Evolutionary conservation across 1,140 invertebrate genomes (phyloP).

Genomic region (Orussus abietinus): DNA sequence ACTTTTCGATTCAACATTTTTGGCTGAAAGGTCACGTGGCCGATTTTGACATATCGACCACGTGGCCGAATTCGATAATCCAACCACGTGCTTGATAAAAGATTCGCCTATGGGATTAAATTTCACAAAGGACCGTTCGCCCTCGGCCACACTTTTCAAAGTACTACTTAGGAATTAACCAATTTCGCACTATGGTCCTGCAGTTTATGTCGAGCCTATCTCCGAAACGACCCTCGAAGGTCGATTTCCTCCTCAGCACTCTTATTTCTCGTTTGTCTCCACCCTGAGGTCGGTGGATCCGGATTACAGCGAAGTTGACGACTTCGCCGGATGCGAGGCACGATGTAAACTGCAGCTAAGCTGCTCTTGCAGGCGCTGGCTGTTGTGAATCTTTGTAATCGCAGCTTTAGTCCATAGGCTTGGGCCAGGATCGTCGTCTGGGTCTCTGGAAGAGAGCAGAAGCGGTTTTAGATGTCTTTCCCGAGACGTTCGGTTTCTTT

Average conservation of each 20-base stretch:
- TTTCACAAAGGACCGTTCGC: conserved; percentile 26
- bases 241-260: too few species aligned
- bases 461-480: too few species aligned
- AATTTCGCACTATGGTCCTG: conserved; percentile 42
- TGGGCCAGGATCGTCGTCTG: too few species aligned
- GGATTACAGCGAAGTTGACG: conserved; percentile 15
- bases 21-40: background rate
- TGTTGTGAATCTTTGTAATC: conserved; percentile 23
- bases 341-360: background rate
- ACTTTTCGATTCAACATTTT: background rate
- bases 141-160: conserved; percentile 37
- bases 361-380: conserved; percentile 2
- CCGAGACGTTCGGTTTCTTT: too few species aligned
- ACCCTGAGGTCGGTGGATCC: too few species aligned
- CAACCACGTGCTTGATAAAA: background rate
- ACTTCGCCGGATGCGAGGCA: conserved; percentile 1
- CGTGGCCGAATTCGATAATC: conserved; percentile 2
- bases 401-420: too few species aligned
- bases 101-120: conserved; percentile 10
- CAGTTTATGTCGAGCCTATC: conserved; percentile 35
- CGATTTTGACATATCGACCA: conserved; percentile 7
- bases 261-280: too few species aligned
- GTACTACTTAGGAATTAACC: conserved; percentile 46
- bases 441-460: too few species aligned
- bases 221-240: too few species aligned